Evolutionary conservation across 2,888 invertebrate genomes (phyloP).

Genomic region (Lasioglossum malachurum): DNA sequence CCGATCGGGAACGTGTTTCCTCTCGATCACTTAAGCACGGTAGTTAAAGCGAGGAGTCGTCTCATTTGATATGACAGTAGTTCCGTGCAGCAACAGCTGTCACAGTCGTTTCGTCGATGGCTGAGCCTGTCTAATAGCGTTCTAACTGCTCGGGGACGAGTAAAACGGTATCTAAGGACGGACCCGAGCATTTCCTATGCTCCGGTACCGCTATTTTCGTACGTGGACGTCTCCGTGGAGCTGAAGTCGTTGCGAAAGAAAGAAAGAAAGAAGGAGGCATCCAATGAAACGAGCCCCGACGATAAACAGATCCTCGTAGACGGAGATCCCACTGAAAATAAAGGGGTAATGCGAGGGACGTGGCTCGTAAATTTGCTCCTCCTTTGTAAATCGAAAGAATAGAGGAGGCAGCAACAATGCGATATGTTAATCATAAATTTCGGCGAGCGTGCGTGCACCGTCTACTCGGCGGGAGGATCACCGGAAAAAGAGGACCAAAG

Average conservation of each 20-base stretch:
- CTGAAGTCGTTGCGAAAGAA: neutral
- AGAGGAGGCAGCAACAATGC: slow-evolving; percentile 61
- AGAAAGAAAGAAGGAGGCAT: neutral
- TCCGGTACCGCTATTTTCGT: slow-evolving; percentile 29
- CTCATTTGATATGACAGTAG: slow-evolving; percentile 19
- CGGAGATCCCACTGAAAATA: slow-evolving; percentile 40
- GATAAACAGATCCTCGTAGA: slow-evolving; percentile 43
- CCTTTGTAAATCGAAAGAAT: slow-evolving; percentile 59
- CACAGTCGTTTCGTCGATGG: slow-evolving; percentile 38
- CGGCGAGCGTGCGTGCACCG: slow-evolving; percentile 40
- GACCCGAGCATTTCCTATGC: neutral
- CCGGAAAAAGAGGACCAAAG: slow-evolving; percentile 25
- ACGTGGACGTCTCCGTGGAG: neutral
- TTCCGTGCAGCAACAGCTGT: slow-evolving; percentile 34
- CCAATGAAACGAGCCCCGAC: slow-evolving; percentile 23
- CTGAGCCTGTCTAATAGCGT: slow-evolving; percentile 9
- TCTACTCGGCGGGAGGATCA: slow-evolving; percentile 38
- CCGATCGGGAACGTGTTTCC: neutral
- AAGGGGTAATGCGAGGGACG: slow-evolving; percentile 40
- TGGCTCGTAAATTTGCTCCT: slow-evolving; percentile 58
- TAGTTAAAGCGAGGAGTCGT: slow-evolving; percentile 31
- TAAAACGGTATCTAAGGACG: neutral
- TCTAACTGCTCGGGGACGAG: neutral
- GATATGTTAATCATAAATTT: slow-evolving; percentile 67
- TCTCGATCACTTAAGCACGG: slow-evolving; percentile 1